Evolutionary conservation across 2,113 vertebrate genomes (phyloP).

Genomic region (Callorhinus ursinus): DNA sequence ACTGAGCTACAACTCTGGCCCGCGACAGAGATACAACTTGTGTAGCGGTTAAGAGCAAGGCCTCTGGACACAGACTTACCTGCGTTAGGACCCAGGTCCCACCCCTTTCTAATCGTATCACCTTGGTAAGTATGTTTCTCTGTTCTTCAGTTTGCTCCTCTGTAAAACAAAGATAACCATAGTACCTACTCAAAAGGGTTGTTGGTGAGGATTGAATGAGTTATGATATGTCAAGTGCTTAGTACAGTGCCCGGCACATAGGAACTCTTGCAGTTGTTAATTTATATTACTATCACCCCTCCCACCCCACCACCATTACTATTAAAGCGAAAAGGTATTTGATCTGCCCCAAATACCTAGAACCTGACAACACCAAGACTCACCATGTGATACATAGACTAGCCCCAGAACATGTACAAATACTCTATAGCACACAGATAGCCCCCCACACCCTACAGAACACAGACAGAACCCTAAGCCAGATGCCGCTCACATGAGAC

Average conservation of each 20-base stretch:
- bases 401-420: not conserved
- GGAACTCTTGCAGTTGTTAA: not conserved
- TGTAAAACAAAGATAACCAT: slow-evolving; percentile 14
- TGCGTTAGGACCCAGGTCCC: slow-evolving; percentile 12
- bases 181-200: not conserved
- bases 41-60: slow-evolving; percentile 38
- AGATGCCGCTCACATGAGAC: not conserved
- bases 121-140: slow-evolving; percentile 65
- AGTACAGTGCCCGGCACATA: not conserved
- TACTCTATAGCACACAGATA: not conserved
- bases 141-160: slow-evolving; percentile 55
- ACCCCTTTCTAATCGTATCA: slow-evolving; percentile 46
- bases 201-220: not conserved
- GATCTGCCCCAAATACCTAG: not conserved
- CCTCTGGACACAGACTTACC: slow-evolving; percentile 10
- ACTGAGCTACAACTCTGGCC: not conserved
- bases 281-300: not conserved
- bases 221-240: not conserved
- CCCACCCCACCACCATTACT: not conserved
- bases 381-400: not conserved
- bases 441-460: not conserved
- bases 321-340: not conserved
- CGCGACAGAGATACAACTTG: not conserved
- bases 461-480: not conserved
- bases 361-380: not conserved